These are phyloP conservation scores for Hirtodrosophila duncani DNA, from an alignment of 2,888 invertebrate genomes.

Conservation along the genomic window DNA sequence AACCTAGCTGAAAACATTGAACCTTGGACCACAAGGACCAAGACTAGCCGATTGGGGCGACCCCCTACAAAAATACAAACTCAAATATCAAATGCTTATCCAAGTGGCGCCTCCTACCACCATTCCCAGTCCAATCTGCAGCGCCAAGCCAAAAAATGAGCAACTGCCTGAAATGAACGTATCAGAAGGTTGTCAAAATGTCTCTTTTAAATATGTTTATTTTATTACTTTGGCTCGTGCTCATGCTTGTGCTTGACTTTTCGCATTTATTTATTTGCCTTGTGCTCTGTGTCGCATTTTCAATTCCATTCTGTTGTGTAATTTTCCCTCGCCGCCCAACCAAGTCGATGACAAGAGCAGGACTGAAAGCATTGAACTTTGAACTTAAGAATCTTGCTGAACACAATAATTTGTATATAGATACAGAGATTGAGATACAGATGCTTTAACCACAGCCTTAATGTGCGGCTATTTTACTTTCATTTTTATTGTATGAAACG, in stretches of 20 bases:
- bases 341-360: constrained; percentile 50
- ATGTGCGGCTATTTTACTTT: constrained; percentile 11
- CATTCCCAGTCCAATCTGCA: neutral
- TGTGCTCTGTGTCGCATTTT: neutral
- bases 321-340: constrained; percentile 39
- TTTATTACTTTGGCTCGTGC: constrained; percentile 54
- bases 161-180: constrained; percentile 60
- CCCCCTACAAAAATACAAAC: constrained; percentile 17
- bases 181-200: constrained; percentile 72
- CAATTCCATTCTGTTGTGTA: constrained; percentile 61
- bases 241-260: too few species aligned
- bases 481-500: too few species aligned
- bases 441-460: too few species aligned
- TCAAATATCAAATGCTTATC: constrained; percentile 5
- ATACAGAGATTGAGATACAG: too few species aligned
- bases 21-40: constrained; percentile 24
- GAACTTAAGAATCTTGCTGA: too few species aligned
- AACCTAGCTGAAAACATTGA: constrained; percentile 52
- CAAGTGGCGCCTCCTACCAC: constrained; percentile 33
- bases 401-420: too few species aligned
- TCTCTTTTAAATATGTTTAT: constrained; percentile 74
- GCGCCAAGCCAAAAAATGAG: constrained; percentile 18
- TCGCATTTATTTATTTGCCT: constrained; percentile 67
- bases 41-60: neutral
- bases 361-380: constrained; percentile 63